Conservation (phyloP, 2,113 vertebrate species). For the Pseudois nayaur region DNA sequence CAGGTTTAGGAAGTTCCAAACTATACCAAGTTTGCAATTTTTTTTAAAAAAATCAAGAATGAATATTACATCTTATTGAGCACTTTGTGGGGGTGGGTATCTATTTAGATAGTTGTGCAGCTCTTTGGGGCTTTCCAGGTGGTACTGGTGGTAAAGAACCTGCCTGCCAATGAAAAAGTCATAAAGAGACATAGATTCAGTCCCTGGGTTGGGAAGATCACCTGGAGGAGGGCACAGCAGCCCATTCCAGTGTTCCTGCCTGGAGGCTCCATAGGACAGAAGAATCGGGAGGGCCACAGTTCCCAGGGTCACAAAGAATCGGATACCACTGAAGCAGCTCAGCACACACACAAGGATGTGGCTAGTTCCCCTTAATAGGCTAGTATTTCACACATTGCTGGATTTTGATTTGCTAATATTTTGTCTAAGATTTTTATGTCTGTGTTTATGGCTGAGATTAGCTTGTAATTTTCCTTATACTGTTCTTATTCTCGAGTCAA, state of each 20-base stretch:
- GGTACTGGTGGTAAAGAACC: neutral
- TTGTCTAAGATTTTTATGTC: neutral
- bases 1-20: neutral
- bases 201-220: neutral
- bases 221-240: neutral
- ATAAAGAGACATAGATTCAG: neutral
- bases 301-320: neutral
- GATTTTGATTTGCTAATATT: neutral
- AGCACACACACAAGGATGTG: neutral
- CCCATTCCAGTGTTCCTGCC: neutral
- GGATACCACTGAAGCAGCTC: neutral
- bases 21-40: neutral
- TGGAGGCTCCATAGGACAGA: neutral
- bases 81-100: neutral
- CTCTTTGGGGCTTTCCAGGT: neutral
- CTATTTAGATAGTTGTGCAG: neutral
- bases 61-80: neutral
- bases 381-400: neutral
- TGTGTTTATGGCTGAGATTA: neutral
- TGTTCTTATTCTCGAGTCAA: neutral
- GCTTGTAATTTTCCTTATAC: neutral
- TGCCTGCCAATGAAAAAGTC: neutral
- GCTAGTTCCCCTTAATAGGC: neutral
- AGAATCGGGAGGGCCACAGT: neutral
- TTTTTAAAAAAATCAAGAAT: neutral